Conservation (phyloP, 2,888 invertebrate species). For the Stramonita haemastoma region DNA sequence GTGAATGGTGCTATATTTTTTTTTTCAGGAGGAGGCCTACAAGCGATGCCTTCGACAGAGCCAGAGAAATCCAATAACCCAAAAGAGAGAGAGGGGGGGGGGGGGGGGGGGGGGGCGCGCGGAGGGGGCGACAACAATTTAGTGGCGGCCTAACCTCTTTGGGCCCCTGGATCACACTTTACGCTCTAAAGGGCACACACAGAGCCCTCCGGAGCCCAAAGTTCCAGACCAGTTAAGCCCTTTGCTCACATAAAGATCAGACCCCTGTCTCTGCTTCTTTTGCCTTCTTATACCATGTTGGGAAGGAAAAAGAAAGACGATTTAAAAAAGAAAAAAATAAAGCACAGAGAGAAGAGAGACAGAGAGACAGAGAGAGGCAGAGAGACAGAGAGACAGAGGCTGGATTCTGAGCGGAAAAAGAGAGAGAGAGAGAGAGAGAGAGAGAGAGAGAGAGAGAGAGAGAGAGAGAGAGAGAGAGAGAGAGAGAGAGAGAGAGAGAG, state of each 20-base stretch:
- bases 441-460: not conserved
- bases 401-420: not conserved
- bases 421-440: not conserved
- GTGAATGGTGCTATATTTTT: too few relatives aligned
- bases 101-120: not conserved
- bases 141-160: constrained; percentile 35
- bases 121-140: constrained; percentile 32
- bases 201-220: not conserved
- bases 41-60: not conserved
- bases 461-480: not conserved
- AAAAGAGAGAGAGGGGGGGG: not conserved
- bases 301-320: not conserved
- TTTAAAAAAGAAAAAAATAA: too few relatives aligned
- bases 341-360: too few relatives aligned
- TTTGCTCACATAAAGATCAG: constrained; percentile 16
- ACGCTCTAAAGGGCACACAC: constrained; percentile 30
- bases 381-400: not conserved
- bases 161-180: constrained; percentile 22
- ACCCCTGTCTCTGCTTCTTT: not conserved
- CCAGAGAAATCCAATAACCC: constrained; percentile 22
- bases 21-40: too few relatives aligned
- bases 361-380: not conserved
- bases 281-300: not conserved
- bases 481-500: too few relatives aligned
- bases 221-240: constrained; percentile 30